Evolutionary conservation across 2,113 vertebrate genomes (phyloP).

Genomic region (Callionymus lyra): DNA sequence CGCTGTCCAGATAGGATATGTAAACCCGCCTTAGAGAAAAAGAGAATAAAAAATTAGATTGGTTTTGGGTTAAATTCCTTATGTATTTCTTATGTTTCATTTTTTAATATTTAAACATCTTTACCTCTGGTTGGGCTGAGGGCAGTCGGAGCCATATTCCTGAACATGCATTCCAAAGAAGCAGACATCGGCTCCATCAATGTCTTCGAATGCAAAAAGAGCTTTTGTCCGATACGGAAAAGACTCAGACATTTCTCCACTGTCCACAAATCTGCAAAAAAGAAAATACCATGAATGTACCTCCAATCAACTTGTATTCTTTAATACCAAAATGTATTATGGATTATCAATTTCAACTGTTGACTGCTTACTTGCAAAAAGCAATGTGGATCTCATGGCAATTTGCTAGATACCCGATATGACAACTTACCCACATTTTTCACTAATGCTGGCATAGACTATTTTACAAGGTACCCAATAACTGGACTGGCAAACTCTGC

Average conservation of each 20-base stretch:
- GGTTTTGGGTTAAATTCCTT: too few species aligned
- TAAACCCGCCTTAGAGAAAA: slow-evolving; percentile 80
- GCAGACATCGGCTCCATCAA: slow-evolving; percentile 91
- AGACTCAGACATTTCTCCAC: slow-evolving; percentile 93
- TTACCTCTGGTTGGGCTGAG: slow-evolving; percentile 96
- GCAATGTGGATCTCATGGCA: too few species aligned
- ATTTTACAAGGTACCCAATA: too few species aligned
- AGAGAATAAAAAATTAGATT: background rate
- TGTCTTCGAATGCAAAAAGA: slow-evolving; percentile 96
- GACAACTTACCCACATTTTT: too few species aligned
- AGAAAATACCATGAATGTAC: background rate
- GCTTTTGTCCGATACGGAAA: slow-evolving; percentile 97
- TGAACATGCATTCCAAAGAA: slow-evolving; percentile 99
- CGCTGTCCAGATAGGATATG: slow-evolving; percentile 97
- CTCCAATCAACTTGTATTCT: background rate
- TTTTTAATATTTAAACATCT: background rate
- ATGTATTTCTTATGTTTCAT: too few species aligned
- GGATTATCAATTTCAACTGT: too few species aligned
- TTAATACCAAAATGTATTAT: background rate
- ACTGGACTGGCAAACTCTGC: too few species aligned
- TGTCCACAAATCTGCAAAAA: slow-evolving; percentile 87
- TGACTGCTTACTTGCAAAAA: too few species aligned
- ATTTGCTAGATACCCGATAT: too few species aligned
- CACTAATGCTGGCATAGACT: too few species aligned
- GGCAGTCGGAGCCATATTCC: slow-evolving; percentile 94